Evolutionary conservation across 2,797 vertebrate species (phyloP), one percentile per base, ranked within the genome.

Genomic region (Gobio occitaniae): DNA sequence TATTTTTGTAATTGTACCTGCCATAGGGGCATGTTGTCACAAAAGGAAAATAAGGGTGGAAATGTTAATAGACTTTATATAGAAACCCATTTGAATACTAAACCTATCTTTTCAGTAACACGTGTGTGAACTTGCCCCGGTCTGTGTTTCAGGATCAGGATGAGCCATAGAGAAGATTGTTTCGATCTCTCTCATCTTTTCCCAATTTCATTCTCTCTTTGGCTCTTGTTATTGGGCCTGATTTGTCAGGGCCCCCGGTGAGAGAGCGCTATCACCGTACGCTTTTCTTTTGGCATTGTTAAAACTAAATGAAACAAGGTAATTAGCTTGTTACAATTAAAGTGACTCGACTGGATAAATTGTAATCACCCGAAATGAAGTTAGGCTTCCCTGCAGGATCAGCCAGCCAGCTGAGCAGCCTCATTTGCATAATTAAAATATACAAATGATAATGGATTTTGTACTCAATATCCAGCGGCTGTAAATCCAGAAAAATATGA

Each of bases 261-360:
- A 92, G 91, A 91, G 92, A 93, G 92, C 92, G 95, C 95, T 96
- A 96, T 96, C 95, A 94, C 94, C 94, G 92, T 86, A 94, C 92
- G 93, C 90, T 93, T 95, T 96, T 96, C 96, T 94, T 95, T 96
- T 96, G 95, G 96, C 97, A 97, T 98, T 98, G 97, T 97, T 97
- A 97, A 99, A 98, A 95, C 97, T 97, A 98, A 99, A 99, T 98
- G 97, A 98, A 99, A 99, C 97, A 99, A 98, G 98, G 97, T 99
- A 99, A 99, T 99, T 99, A 99, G 97, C 98, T 98, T 98, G 98
- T 99, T 99, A 99, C 98, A 99, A 99, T 99, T 99, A 99, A 99
- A 99, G 98, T 96, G 97, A 98, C 97, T 98, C 97, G 96, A 99
- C 97, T 98, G 97, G 97, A 99, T 99, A 99, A 98, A 99, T 99